phyloP scores from a whole-genome alignment of 1,140 invertebrate genomes.

The Sycobia sp. region DNA sequence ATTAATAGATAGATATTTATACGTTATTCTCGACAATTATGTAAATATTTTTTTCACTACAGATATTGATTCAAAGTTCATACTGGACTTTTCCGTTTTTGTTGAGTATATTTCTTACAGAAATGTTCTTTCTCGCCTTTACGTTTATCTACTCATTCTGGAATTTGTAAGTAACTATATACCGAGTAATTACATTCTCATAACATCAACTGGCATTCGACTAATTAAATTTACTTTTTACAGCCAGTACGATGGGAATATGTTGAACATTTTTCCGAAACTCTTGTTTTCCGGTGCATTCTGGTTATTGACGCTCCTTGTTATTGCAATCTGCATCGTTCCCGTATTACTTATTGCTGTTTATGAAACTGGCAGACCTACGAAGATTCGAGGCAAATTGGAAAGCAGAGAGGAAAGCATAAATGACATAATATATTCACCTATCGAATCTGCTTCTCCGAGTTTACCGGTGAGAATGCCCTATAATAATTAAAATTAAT shows the following conservation, averaged over 20 bases:
- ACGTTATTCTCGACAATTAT: no score
- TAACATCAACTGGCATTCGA: background rate
- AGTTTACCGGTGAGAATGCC: conserved; percentile 7
- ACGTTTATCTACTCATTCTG: conserved; percentile 13
- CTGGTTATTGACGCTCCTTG: conserved; percentile 67
- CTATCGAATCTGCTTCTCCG: background rate
- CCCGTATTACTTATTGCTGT: conserved; percentile 65
- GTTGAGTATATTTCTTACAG: conserved; percentile 64
- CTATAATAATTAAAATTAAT: no score
- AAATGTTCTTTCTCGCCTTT: conserved; percentile 63
- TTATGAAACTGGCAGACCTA: conserved; percentile 41
- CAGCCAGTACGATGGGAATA: conserved; percentile 67
- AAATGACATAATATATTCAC: conserved; percentile 11
- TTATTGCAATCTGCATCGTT: conserved; percentile 64
- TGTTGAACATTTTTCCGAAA: conserved; percentile 67
- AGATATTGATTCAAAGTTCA: conserved; percentile 70
- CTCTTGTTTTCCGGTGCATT: conserved; percentile 65
- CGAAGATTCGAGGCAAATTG: conserved; percentile 33
- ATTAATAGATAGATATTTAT: background rate
- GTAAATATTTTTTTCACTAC: conserved; percentile 48
- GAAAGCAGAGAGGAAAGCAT: conserved; percentile 20
- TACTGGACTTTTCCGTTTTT: conserved; percentile 70
- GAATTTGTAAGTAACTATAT: conserved; percentile 20
- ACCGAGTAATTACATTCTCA: conserved; percentile 1
- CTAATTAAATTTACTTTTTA: conserved; percentile 35